Base-by-base conservation (phyloP, 2,888 invertebrate species). In the Pteria penguin region DNA sequence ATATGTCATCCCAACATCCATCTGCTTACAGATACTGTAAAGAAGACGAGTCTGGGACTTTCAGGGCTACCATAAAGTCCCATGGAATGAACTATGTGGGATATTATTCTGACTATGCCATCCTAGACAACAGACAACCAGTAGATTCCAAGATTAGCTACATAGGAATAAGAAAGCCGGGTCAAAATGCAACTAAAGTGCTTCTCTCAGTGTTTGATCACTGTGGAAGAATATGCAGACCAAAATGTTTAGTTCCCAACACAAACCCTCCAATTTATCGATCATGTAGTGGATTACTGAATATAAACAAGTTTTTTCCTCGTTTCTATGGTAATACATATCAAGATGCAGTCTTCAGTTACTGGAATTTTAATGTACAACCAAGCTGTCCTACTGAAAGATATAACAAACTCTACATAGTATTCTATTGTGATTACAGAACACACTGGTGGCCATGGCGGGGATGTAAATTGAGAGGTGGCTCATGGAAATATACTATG, bases 391-490 rank as follows among this genome's bases (percentile, higher is more conserved):
- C 85, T 0, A 14, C 60, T 2, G 68, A 81, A 60, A 80, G 72
- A n/a, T 70, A 69, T 2, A 78, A 80, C n/a, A 77, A 75, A 52
- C 75, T 85, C 52, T 78, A 72, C 52, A 36, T 85, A 4, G 76
- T 81, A 8, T 85, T 84, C 68, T 82, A 85, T 72, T 85, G 85
- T 58, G 84, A 84, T 36, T 82, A 82, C 71, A 52, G 18, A n/a
- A 26, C 22, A 4, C 22, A 76, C 68, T 76, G 55, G 72, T 60
- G 31, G 65, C 72, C 67, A 27, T 65, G 65, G 60, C 8, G 45
- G 45, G 45, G 45, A 14, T 14, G 45, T 45, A 45, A 45, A 45
- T 8, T 45, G 11, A 45, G 45, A 45, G 18, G 18, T 45, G 45
- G 45, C 8, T 14, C 11, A 8, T 45, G 45, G 45, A 45, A 45